A percentile compares a stretch with the other conserved stretches of the same genome.
Evolutionary conservation across 1,140 invertebrate species (phyloP).

Genomic region (Zaprionus vittiger): DNA sequence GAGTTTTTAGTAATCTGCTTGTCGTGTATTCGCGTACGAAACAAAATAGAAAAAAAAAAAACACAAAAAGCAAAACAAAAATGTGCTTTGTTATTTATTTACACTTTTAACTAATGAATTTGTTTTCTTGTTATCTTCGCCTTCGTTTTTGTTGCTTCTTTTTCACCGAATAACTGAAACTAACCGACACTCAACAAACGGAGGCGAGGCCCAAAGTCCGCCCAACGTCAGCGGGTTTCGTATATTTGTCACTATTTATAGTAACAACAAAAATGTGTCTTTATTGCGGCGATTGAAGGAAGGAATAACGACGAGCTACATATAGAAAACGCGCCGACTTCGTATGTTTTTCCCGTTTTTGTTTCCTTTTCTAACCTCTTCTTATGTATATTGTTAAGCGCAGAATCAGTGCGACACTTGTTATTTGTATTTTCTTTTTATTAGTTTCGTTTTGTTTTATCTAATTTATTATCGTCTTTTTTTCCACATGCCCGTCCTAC

Average conservation of each 20-base stretch:
- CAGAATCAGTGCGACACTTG: slow-evolving; percentile 3
- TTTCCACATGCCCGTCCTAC: slow-evolving; percentile 24
- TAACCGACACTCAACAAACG: not conserved
- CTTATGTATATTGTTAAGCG: not conserved
- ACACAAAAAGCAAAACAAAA: slow-evolving; percentile 25
- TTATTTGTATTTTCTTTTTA: not conserved
- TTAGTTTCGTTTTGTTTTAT: slow-evolving; percentile 50
- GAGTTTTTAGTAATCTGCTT: slow-evolving; percentile 17
- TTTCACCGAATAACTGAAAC: slow-evolving; percentile 17
- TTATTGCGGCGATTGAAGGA: slow-evolving; percentile 17
- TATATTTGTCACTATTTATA: slow-evolving; percentile 75
- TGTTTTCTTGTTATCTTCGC: slow-evolving; percentile 9
- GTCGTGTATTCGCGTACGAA: slow-evolving; percentile 9
- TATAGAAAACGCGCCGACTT: slow-evolving; percentile 20
- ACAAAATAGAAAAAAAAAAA: slow-evolving; percentile 2
- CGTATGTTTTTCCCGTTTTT: slow-evolving; percentile 24
- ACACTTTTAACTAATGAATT: slow-evolving; percentile 18
- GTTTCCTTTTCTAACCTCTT: slow-evolving; percentile 15
- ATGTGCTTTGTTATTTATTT: not conserved
- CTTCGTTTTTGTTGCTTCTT: slow-evolving; percentile 4
- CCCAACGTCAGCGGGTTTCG: slow-evolving; percentile 29
- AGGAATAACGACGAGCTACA: slow-evolving; percentile 22
- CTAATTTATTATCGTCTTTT: slow-evolving; percentile 57
- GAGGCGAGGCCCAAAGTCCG: slow-evolving; percentile 14
- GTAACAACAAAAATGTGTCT: slow-evolving; percentile 52